Conservation (phyloP, 1,140 invertebrate genomes). For the Drosophila nikananu region DNA sequence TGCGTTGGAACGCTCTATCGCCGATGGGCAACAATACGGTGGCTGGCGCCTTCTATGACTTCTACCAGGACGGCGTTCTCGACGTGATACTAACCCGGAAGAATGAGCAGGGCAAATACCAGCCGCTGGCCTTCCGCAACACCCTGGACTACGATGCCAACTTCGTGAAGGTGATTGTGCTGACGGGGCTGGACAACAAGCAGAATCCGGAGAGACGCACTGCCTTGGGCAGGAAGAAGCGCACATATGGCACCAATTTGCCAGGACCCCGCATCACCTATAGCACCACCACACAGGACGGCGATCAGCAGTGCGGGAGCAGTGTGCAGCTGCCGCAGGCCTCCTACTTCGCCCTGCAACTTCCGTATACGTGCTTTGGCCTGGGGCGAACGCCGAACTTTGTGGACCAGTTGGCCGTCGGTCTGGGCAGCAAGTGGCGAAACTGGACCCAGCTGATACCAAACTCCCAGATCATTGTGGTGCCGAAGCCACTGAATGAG, state of each 20-base stretch:
- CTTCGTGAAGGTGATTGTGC: constrained; percentile 97
- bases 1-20: constrained; percentile 90
- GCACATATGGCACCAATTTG: constrained; percentile 95
- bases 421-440: constrained; percentile 89
- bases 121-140: constrained; percentile 92
- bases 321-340: constrained; percentile 96
- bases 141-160: constrained; percentile 96
- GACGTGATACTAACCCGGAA: constrained; percentile 92
- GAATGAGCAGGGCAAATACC: constrained; percentile 85
- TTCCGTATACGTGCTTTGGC: constrained; percentile 98
- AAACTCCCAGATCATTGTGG: constrained; percentile 98
- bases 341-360: constrained; percentile 95
- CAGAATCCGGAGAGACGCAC: constrained; percentile 89
- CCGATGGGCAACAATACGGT: constrained; percentile 90
- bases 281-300: constrained; percentile 93
- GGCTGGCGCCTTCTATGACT: constrained; percentile 96
- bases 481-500: constrained; percentile 93
- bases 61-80: constrained; percentile 92
- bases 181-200: constrained; percentile 92
- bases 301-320: constrained; percentile 89
- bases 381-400: constrained; percentile 98
- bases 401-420: constrained; percentile 95
- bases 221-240: constrained; percentile 90
- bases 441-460: constrained; percentile 98
- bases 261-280: constrained; percentile 95